phyloP scores from a whole-genome alignment of 2,113 vertebrate genomes.

The Sterrhoptilus dennistouni region DNA sequence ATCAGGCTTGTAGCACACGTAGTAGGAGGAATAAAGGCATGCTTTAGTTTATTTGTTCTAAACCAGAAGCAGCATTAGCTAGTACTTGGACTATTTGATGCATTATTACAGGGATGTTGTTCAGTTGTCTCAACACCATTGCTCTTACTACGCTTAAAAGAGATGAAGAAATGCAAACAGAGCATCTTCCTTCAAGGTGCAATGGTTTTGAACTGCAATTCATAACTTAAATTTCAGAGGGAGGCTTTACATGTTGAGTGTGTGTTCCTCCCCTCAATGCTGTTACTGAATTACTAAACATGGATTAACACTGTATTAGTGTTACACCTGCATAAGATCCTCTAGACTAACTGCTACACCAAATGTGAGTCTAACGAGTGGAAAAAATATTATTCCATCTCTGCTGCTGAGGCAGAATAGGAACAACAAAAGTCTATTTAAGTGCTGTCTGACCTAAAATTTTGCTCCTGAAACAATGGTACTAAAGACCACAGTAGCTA shows the following conservation, averaged over 20 bases:
- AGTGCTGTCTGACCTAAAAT: not conserved
- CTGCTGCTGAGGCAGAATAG: not conserved
- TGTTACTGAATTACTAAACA: not conserved
- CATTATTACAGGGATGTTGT: not conserved
- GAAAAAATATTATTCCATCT: not conserved
- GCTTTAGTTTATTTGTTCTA: not conserved
- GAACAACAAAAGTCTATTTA: not conserved
- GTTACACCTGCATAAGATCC: not conserved
- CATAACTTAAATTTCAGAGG: not conserved
- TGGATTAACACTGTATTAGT: not conserved
- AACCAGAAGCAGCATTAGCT: not conserved
- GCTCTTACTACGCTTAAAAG: not conserved
- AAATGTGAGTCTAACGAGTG: not conserved
- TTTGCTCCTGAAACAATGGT: not conserved
- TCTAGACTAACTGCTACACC: not conserved
- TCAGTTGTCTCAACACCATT: not conserved
- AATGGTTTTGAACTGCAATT: not conserved
- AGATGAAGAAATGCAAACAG: not conserved
- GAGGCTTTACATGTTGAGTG: not conserved
- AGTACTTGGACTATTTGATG: not conserved
- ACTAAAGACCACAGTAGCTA: not conserved
- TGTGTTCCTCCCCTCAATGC: accelerated
- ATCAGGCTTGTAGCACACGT: not conserved
- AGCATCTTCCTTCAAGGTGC: not conserved
- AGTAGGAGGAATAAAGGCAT: not conserved